Conservation (phyloP, 2,113 vertebrate species). For the Istiophorus platypterus region DNA sequence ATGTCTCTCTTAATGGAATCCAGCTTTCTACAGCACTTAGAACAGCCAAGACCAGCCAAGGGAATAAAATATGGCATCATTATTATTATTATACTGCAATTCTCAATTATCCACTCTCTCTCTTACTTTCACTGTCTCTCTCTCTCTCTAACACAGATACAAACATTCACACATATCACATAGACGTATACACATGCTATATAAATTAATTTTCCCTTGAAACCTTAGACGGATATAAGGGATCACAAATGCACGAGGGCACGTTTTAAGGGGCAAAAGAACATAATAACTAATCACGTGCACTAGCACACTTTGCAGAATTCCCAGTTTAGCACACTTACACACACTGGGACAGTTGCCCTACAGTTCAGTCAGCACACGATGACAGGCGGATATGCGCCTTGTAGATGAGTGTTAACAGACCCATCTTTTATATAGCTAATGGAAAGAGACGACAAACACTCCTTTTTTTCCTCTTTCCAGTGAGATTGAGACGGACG, state of each 20-base stretch:
- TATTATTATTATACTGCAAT: constrained; percentile 64
- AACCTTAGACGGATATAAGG: not conserved
- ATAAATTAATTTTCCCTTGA: constrained; percentile 1
- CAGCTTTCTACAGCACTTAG: constrained; percentile 75
- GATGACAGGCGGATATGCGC: constrained; percentile 46
- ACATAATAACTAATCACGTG: constrained; percentile 19
- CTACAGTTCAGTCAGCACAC: constrained; percentile 12
- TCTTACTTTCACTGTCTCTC: constrained; percentile 24
- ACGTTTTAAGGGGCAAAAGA: constrained; percentile 8
- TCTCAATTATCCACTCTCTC: constrained; percentile 67
- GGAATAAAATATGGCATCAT: constrained; percentile 75
- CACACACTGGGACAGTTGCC: not conserved
- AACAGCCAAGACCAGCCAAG: constrained; percentile 59
- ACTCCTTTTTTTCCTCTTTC: constrained; percentile 37
- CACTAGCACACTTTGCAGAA: not conserved
- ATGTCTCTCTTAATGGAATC: constrained; percentile 78
- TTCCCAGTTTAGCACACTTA: constrained; percentile 10
- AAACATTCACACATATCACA: not conserved
- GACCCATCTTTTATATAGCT: constrained; percentile 38
- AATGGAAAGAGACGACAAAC: constrained; percentile 58
- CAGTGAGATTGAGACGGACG: constrained; percentile 38
- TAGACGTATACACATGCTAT: not conserved
- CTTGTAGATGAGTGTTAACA: constrained; percentile 47
- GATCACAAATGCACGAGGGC: not conserved
- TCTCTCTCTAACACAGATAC: constrained; percentile 8